phyloP scores from a whole-genome alignment of 2,888 invertebrate genomes.

The Axea sp. region DNA sequence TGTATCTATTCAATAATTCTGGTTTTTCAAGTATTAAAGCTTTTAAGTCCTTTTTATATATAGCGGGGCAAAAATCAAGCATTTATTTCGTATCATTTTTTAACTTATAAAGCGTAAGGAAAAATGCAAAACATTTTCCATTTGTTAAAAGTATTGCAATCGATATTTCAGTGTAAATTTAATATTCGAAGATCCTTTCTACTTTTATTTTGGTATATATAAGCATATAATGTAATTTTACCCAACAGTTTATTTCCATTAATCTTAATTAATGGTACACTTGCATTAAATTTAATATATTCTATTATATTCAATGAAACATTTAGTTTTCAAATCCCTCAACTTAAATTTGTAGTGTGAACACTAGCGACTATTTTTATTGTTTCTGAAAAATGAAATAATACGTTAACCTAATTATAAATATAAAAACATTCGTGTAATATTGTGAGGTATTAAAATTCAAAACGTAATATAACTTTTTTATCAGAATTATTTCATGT shows the following conservation, averaged over 20 bases:
- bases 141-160: too few relatives aligned
- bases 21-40: conserved; percentile 18
- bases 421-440: neutral
- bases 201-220: neutral
- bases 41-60: conserved; percentile 32
- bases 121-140: neutral
- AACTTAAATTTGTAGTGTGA: too few relatives aligned
- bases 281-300: too few relatives aligned
- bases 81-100: conserved; percentile 23
- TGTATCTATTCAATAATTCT: conserved; percentile 5
- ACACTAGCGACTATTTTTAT: too few relatives aligned
- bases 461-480: conserved; percentile 37
- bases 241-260: too few relatives aligned
- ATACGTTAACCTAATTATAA: neutral
- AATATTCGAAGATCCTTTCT: neutral
- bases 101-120: conserved; percentile 3
- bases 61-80: conserved; percentile 22
- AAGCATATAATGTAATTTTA: neutral
- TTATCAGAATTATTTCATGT: conserved; percentile 33
- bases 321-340: too few relatives aligned
- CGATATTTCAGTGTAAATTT: conserved; percentile 2
- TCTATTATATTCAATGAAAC: too few relatives aligned
- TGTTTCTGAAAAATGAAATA: neutral
- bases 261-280: too few relatives aligned
- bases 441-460: conserved; percentile 12